Conservation (phyloP, 2,888 invertebrate species). For the Unio delphinus region DNA sequence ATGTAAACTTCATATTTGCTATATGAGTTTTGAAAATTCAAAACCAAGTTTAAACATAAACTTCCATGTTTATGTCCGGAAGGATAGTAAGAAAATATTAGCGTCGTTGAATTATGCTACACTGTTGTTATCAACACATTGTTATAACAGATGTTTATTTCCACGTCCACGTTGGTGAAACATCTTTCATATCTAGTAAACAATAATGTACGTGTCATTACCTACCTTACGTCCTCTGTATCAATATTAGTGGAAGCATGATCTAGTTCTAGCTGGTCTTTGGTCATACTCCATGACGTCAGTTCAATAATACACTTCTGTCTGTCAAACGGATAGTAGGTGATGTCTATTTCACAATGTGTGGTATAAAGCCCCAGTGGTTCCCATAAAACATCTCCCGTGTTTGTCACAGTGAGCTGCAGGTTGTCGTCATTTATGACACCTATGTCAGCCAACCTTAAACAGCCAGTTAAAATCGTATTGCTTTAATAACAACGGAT, state of each 20-base stretch:
- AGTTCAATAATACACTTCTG: conserved; percentile 28
- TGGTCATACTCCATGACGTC: conserved; percentile 22
- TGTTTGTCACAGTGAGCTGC: conserved; percentile 14
- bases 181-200: background rate
- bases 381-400: conserved; percentile 29
- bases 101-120: too few species aligned
- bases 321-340: conserved; percentile 33
- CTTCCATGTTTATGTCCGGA: too few species aligned
- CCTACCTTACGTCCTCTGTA: conserved; percentile 9
- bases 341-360: conserved; percentile 30
- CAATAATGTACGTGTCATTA: background rate
- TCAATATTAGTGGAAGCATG: conserved; percentile 11
- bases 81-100: too few species aligned
- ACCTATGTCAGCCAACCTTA: conserved; percentile 15
- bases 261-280: conserved; percentile 17
- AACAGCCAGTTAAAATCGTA: background rate
- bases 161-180: background rate
- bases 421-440: conserved; percentile 12
- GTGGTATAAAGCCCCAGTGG: conserved; percentile 23
- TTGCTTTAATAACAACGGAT: background rate
- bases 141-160: background rate
- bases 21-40: too few species aligned
- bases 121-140: too few species aligned
- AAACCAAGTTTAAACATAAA: too few species aligned
- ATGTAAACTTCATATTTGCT: too few species aligned